Conservation (phyloP, 2,113 vertebrate species). For the Grallaria varia region DNA sequence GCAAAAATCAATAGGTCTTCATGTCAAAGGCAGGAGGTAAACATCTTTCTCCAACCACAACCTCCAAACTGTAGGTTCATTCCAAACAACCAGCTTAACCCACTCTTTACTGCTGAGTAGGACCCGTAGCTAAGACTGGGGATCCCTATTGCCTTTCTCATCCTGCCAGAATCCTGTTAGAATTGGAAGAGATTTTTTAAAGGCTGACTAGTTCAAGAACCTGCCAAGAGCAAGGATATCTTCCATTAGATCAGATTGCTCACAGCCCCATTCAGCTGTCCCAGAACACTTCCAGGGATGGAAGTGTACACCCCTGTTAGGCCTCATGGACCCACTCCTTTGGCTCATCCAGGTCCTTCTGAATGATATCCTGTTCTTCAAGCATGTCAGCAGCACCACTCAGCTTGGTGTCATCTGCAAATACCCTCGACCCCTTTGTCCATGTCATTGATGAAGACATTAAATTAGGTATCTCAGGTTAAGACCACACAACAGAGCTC, state of each 20-base stretch:
- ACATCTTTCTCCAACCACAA: background rate
- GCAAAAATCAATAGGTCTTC: background rate
- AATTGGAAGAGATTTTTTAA: background rate
- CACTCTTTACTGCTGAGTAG: background rate
- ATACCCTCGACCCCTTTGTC: rapidly evolving
- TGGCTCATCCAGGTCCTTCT: background rate
- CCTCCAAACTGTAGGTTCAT: background rate
- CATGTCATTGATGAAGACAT: background rate
- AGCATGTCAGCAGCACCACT: background rate
- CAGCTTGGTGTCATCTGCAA: background rate
- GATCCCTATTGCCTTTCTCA: background rate
- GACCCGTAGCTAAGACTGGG: rapidly evolving
- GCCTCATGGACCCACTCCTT: background rate
- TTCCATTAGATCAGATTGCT: background rate
- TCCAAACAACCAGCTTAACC: background rate
- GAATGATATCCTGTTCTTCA: background rate
- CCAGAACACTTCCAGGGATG: background rate
- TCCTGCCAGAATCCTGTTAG: background rate
- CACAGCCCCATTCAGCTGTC: background rate
- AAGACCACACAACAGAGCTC: background rate
- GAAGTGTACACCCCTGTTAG: too few species aligned
- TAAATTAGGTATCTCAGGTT: background rate
- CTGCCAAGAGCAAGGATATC: background rate
- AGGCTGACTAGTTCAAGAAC: background rate
- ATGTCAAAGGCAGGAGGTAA: background rate